Evolutionary conservation across 2,797 vertebrate genomes (phyloP).

Genomic region (Hemibagrus guttatus): DNA sequence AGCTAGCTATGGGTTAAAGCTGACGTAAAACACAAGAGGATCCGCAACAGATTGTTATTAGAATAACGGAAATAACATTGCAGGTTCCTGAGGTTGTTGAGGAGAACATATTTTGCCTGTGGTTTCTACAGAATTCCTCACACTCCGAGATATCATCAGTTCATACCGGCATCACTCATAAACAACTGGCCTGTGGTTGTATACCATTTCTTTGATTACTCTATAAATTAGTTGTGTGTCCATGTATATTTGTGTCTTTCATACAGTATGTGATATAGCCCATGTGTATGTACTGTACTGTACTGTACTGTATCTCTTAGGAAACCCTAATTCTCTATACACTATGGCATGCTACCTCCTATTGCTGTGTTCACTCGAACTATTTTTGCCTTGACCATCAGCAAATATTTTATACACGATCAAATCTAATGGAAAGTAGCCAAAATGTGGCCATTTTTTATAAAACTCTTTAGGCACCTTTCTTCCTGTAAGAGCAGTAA

Average conservation of each 20-base stretch:
- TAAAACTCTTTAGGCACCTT: neutral
- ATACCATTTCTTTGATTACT: neutral
- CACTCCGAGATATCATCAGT: neutral
- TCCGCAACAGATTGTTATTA: neutral
- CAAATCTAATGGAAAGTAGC: neutral
- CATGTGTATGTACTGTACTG: conserved; percentile 9
- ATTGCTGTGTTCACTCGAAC: neutral
- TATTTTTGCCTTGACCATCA: neutral
- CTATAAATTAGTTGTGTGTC: neutral
- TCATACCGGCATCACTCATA: neutral
- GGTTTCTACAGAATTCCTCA: neutral
- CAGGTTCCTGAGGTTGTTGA: neutral
- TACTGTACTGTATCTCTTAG: neutral
- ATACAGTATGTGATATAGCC: neutral
- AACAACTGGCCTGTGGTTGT: neutral
- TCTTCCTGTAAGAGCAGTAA: neutral
- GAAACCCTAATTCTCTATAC: neutral
- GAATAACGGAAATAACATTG: neutral
- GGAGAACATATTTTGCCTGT: neutral
- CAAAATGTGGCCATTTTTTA: neutral
- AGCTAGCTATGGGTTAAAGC: conserved; percentile 12
- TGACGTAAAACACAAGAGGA: neutral
- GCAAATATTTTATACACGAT: neutral
- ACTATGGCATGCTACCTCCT: neutral
- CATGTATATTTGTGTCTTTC: neutral